A percentile compares a stretch with the other conserved stretches of the same genome.
Evolutionary conservation across 2,888 invertebrate species (phyloP).

Genomic region (Andrena chrysosceles): DNA sequence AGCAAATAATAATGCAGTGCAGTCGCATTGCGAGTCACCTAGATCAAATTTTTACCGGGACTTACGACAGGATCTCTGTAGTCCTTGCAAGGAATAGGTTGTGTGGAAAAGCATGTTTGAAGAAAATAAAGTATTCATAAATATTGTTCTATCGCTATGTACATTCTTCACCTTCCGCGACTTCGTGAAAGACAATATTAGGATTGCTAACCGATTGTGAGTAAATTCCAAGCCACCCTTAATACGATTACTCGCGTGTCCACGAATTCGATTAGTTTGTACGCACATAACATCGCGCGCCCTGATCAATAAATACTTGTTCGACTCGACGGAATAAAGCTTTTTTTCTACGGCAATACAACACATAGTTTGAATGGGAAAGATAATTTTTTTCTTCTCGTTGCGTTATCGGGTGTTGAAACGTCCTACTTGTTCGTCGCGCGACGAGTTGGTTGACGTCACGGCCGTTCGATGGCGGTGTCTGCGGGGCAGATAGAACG

Average conservation of each 20-base stretch:
- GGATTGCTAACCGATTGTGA: too few species aligned
- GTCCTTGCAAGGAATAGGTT: slow-evolving; percentile 25
- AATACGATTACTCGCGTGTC: too few species aligned
- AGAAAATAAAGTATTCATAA: slow-evolving; percentile 51
- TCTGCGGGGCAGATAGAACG: slow-evolving; percentile 26
- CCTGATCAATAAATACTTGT: slow-evolving; percentile 17
- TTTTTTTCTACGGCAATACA: neutral
- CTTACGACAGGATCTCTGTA: slow-evolving; percentile 56
- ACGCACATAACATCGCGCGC: neutral
- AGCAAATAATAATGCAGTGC: slow-evolving; percentile 17
- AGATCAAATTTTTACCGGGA: slow-evolving; percentile 52
- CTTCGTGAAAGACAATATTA: too few species aligned
- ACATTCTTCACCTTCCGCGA: slow-evolving; percentile 13
- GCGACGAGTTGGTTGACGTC: slow-evolving; percentile 21
- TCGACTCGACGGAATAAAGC: neutral
- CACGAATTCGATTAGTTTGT: neutral
- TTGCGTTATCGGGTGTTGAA: neutral
- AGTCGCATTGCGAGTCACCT: slow-evolving; percentile 2
- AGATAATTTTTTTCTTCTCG: slow-evolving; percentile 25
- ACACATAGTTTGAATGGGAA: neutral
- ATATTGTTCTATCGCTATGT: slow-evolving; percentile 16
- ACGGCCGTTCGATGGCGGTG: slow-evolving; percentile 51
- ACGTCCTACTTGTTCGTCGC: neutral
- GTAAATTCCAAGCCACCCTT: too few species aligned
- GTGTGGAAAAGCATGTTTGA: slow-evolving; percentile 32